Evolutionary conservation across 2,113 vertebrate species (phyloP), one percentile per base, ranked within the genome.

Genomic region (Phyllopteryx taeniolatus): DNA sequence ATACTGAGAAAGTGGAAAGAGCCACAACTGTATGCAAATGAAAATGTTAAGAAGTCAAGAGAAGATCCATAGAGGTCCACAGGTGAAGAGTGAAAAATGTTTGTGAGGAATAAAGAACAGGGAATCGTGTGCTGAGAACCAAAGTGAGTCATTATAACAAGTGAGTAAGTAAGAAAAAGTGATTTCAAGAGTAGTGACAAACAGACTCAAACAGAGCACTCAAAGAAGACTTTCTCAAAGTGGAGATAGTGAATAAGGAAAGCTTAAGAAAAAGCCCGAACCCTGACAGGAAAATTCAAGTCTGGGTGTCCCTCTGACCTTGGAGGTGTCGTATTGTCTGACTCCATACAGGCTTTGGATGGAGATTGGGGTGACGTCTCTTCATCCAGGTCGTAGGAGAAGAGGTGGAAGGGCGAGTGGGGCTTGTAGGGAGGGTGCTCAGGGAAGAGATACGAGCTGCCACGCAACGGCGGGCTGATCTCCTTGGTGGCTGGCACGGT

Each of bases 321-420:
- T 76, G 87, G 73, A 68, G 78, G 42, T 0, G 81, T 27, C 0
- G 70, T 11, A 78, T 78, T 74, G 22, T 83, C 63, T 0, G 84
- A 62, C 20, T 86, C 84, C 57, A 82, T 73, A 17, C 8, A 64
- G 49, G 76, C 44, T 78, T 74, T 80, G 7, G 42, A 10, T 0
- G 62, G 57, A 79, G 79, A 74, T 0, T 76, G 33, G 3, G 75
- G 54, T 0, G 84, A 67, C 4, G 79, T 73, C 65, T 90, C 86
- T 63, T 96, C 94, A 47, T 95, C 91, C 39, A 96, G 90, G 89
- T 98, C 96, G 0, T 98, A 98, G 0, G 96, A 98, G 86, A 98
- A 98, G 77, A 98, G 95, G 82, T 96, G 96, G 83, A 98, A 98
- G 77, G 96, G 96, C 12, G 93, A 92, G 82, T 97, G 95, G 14